Evolutionary conservation across 2,113 vertebrate genomes (phyloP).

Genomic region (Caretta caretta): DNA sequence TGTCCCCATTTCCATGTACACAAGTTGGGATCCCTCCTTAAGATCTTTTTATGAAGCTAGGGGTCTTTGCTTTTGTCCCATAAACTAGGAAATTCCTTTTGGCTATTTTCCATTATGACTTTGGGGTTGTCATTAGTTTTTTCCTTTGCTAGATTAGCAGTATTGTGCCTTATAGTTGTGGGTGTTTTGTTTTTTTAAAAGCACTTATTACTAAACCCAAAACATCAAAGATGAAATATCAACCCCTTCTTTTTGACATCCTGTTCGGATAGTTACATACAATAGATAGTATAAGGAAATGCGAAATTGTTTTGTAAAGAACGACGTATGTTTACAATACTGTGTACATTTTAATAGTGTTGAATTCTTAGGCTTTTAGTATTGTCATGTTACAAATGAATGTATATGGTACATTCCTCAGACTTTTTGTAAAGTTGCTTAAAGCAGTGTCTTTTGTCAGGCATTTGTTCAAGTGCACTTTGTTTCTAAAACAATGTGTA

Average conservation of each 20-base stretch:
- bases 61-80: conserved; percentile 8
- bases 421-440: conserved; percentile 55
- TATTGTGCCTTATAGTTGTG: conserved; percentile 70
- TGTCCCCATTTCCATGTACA: neutral
- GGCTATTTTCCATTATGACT: conserved; percentile 4
- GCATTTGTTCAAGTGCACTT: conserved; percentile 51
- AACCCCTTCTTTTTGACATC: conserved; percentile 64
- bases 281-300: conserved; percentile 60
- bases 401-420: conserved; percentile 47
- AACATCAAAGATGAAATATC: conserved; percentile 61
- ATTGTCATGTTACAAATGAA: conserved; percentile 53
- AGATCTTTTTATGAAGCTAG: neutral
- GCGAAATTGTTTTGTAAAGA: conserved; percentile 69
- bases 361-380: conserved; percentile 64
- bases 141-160: conserved; percentile 65
- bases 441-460: conserved; percentile 54
- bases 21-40: neutral
- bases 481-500: conserved; percentile 56
- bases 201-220: conserved; percentile 32
- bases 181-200: neutral
- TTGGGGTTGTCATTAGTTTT: conserved; percentile 34
- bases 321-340: conserved; percentile 60
- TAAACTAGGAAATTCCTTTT: conserved; percentile 39
- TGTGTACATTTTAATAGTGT: conserved; percentile 40
- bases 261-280: conserved; percentile 63